Conservation (phyloP, 2,888 invertebrate genomes). For the Dysmachus trigonus region DNA sequence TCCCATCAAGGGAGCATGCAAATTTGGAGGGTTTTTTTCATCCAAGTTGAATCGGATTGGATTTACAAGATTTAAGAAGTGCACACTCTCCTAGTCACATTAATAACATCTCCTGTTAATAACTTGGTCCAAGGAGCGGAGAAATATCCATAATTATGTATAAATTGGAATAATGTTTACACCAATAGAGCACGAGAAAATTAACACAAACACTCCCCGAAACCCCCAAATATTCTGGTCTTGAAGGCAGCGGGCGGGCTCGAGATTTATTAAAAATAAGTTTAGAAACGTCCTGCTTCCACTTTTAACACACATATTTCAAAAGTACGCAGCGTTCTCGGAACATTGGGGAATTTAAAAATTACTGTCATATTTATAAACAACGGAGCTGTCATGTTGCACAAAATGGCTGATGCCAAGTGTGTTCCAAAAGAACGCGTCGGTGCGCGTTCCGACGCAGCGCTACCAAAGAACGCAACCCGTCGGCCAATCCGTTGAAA, state of each 20-base stretch:
- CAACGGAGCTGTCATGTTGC: not conserved
- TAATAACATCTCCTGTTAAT: not conserved
- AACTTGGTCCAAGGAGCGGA: not conserved
- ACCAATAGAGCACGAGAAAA: not conserved
- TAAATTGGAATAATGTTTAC: not conserved
- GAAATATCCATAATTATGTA: not conserved
- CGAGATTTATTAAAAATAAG: not conserved
- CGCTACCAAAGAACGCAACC: not conserved
- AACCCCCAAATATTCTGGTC: not conserved
- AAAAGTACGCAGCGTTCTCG: not conserved
- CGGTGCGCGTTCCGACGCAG: not conserved
- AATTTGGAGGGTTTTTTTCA: not conserved
- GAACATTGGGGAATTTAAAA: not conserved
- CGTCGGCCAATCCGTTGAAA: not conserved
- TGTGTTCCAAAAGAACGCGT: not conserved
- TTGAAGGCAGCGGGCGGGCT: not conserved
- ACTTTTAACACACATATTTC: not conserved
- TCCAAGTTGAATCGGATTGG: not conserved
- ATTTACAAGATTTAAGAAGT: not conserved
- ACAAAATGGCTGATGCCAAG: conserved; percentile 20
- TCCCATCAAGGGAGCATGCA: not conserved
- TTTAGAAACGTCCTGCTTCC: not conserved
- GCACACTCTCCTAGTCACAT: not conserved
- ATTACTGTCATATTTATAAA: conserved; percentile 15
- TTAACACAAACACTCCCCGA: not conserved